A percentile compares a stretch with the other conserved stretches of the same genome.
These are phyloP conservation scores for Pandemis heparana DNA, from an alignment of 2,888 invertebrate species.

Conservation along the genomic window DNA sequence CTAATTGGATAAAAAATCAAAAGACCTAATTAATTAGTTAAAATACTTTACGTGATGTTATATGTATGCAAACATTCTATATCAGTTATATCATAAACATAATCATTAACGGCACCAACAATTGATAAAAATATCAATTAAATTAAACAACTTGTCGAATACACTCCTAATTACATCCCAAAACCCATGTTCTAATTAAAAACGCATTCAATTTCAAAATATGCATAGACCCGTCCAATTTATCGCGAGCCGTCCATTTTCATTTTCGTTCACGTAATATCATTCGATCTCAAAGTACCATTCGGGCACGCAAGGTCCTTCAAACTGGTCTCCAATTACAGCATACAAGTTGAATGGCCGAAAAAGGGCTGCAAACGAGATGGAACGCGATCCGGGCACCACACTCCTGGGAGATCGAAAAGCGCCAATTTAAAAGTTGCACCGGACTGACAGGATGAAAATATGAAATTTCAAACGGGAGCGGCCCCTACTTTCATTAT, in stretches of 20 bases:
- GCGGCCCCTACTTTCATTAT: constrained; percentile 34
- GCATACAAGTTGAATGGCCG: constrained; percentile 36
- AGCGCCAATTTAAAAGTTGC: constrained; percentile 35
- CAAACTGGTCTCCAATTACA: constrained; percentile 51
- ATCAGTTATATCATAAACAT: not conserved
- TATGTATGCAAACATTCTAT: not conserved
- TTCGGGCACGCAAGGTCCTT: constrained; percentile 46
- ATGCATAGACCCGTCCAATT: not conserved
- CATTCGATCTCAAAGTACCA: not conserved
- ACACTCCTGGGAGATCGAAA: constrained; percentile 30
- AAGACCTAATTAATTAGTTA: not conserved
- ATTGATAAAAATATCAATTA: not conserved
- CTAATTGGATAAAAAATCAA: not conserved
- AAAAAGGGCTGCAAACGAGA: constrained; percentile 39
- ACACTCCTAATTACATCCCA: not conserved
- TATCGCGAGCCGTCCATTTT: not conserved
- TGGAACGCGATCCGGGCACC: constrained; percentile 12
- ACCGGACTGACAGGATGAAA: constrained; percentile 35
- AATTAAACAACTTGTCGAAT: not conserved
- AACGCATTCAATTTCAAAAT: constrained; percentile 5
- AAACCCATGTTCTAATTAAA: not conserved
- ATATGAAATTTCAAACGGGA: constrained; percentile 37
- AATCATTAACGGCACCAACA: not conserved
- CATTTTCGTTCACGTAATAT: constrained; percentile 13
- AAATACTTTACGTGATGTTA: not conserved